A percentile compares a stretch with the other conserved stretches of the same genome.
Conservation (phyloP, 2,113 vertebrate species). For the Gasterosteus aculeatus region DNA sequence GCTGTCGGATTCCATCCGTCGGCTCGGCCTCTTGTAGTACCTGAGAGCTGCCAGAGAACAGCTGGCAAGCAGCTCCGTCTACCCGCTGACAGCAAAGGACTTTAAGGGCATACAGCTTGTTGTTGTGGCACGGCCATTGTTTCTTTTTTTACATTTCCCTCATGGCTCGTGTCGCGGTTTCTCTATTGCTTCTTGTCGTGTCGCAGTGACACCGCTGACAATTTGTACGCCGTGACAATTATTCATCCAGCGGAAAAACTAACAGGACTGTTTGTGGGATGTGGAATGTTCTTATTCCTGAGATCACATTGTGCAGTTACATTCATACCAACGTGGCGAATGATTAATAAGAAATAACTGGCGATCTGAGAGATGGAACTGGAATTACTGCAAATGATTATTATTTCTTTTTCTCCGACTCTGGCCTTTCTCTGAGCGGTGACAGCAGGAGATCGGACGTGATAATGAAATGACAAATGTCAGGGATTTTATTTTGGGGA, state of each 20-base stretch:
- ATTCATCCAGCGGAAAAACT: conserved; percentile 42
- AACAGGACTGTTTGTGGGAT: conserved; percentile 28
- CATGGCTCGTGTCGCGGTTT: conserved; percentile 37
- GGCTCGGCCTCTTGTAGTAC: conserved; percentile 45
- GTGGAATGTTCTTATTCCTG: not conserved
- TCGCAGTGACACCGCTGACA: conserved; percentile 32
- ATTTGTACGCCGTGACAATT: conserved; percentile 46
- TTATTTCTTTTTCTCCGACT: not conserved
- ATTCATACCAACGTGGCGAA: conserved; percentile 19
- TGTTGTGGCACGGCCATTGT: conserved; percentile 16
- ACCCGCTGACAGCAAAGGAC: conserved; percentile 68
- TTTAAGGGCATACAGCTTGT: conserved; percentile 57
- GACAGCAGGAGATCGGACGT: conserved; percentile 57
- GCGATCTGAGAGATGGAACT: conserved; percentile 22
- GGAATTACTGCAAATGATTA: not conserved
- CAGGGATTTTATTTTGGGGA: conserved; percentile 44
- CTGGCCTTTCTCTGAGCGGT: conserved; percentile 19
- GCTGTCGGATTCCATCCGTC: conserved; percentile 72
- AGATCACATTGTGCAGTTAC: conserved; percentile 42
- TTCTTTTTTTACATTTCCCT: conserved; percentile 43
- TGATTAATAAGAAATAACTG: conserved; percentile 37
- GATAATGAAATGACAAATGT: conserved; percentile 76
- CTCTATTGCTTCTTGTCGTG: conserved; percentile 43
- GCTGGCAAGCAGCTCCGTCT: conserved; percentile 42
- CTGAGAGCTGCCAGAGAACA: conserved; percentile 58